phyloP scores from a whole-genome alignment of 2,113 vertebrate genomes.

The Myrmecobius fasciatus region DNA sequence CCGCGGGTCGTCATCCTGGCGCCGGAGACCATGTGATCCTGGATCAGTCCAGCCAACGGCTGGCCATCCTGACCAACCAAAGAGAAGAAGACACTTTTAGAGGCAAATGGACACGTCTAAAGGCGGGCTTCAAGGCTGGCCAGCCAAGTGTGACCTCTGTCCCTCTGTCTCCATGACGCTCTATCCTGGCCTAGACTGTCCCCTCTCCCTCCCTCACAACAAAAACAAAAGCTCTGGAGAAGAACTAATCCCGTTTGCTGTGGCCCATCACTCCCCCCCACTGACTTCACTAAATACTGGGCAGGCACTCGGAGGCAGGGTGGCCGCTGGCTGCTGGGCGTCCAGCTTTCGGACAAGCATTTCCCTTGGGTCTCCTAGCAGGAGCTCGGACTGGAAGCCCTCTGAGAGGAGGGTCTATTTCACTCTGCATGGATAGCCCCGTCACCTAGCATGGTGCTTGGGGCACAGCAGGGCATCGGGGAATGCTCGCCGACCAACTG shows the following conservation, averaged over 20 bases:
- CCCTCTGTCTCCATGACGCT: neutral
- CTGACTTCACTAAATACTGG: conserved; percentile 30
- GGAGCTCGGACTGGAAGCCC: neutral
- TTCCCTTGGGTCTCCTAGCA: neutral
- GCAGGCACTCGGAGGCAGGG: neutral
- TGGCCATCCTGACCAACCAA: conserved; percentile 90
- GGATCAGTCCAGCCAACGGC: conserved; percentile 95
- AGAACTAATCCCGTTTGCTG: neutral
- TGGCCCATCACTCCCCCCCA: neutral
- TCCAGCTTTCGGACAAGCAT: neutral
- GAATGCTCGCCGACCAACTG: too few species aligned
- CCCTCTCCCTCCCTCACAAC: too few species aligned
- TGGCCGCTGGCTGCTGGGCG: too few species aligned
- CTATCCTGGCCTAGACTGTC: neutral
- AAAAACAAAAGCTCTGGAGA: neutral
- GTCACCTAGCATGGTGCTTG: neutral
- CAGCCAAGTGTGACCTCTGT: neutral
- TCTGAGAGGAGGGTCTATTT: neutral
- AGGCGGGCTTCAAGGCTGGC: neutral
- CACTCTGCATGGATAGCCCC: neutral
- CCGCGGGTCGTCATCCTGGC: conserved; percentile 94
- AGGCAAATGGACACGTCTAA: conserved; percentile 11
- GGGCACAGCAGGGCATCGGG: neutral
- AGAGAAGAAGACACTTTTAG: neutral
- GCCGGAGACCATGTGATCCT: conserved; percentile 98